These are phyloP conservation scores for Leucoraja ocellata DNA, from an alignment of 2,797 vertebrate genomes.

Conservation along the genomic window DNA sequence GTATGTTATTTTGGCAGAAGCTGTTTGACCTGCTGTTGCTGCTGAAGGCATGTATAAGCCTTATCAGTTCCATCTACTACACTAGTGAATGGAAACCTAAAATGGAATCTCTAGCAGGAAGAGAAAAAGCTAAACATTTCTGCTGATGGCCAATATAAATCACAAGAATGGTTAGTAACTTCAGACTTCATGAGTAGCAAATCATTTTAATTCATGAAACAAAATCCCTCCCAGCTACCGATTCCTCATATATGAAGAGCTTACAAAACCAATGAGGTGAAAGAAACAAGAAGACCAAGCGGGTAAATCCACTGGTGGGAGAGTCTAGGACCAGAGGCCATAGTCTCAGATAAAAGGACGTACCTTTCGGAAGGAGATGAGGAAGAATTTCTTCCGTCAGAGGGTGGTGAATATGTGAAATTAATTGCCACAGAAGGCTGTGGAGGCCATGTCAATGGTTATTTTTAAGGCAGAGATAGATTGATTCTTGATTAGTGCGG, in stretches of 20 bases:
- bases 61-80: neutral
- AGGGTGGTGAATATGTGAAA: no score
- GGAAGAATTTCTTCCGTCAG: no score
- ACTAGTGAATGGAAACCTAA: neutral
- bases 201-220: neutral
- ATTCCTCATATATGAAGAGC: neutral
- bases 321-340: no score
- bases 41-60: neutral
- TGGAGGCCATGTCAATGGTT: no score
- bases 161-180: neutral
- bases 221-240: neutral
- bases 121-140: neutral
- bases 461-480: no score
- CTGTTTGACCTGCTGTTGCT: conserved; percentile 3
- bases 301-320: no score
- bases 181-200: neutral
- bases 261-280: no score
- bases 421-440: no score
- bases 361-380: no score
- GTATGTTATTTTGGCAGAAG: conserved; percentile 18
- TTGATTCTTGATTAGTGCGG: no score
- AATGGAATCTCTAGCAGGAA: neutral
- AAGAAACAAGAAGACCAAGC: neutral
- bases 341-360: no score
- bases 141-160: neutral